These are phyloP conservation scores for Agelastica alni DNA, from an alignment of 2,888 invertebrate genomes.

Conservation along the genomic window DNA sequence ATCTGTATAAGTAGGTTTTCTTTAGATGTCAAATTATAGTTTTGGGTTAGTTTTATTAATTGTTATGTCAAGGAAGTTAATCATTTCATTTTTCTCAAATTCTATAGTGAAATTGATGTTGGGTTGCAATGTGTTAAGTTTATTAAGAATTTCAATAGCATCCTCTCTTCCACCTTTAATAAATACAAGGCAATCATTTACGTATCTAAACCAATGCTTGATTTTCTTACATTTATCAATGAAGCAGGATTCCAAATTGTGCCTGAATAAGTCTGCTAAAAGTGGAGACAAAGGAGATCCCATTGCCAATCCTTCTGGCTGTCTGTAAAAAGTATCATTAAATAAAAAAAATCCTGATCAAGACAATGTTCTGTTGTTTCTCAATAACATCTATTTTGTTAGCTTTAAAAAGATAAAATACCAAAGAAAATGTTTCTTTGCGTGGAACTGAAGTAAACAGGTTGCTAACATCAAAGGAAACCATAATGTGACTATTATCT, in stretches of 20 bases:
- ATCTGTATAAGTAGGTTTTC: not conserved
- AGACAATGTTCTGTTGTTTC: no score
- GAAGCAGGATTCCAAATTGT: not conserved
- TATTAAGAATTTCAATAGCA: not conserved
- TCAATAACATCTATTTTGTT: no score
- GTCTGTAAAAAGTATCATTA: not conserved
- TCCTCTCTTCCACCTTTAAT: not conserved
- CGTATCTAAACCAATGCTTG: not conserved
- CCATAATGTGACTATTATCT: no score
- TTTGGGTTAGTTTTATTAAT: no score
- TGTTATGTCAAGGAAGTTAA: no score
- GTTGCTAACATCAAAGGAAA: no score
- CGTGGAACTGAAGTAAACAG: no score
- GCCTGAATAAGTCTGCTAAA: not conserved
- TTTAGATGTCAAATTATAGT: no score
- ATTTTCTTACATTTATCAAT: not conserved
- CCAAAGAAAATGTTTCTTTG: no score
- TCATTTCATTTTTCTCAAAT: not conserved
- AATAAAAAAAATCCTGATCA: not conserved
- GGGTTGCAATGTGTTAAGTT: not conserved
- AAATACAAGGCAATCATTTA: not conserved
- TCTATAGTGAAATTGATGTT: not conserved
- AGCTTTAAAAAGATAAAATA: no score
- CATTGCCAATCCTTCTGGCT: not conserved
- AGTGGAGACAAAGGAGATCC: not conserved